Percentiles rank a stretch among this genome's conserved stretches.
These are phyloP conservation scores for Leucophenga montana DNA, from an alignment of 2,888 invertebrate genomes.

Conservation along the genomic window DNA sequence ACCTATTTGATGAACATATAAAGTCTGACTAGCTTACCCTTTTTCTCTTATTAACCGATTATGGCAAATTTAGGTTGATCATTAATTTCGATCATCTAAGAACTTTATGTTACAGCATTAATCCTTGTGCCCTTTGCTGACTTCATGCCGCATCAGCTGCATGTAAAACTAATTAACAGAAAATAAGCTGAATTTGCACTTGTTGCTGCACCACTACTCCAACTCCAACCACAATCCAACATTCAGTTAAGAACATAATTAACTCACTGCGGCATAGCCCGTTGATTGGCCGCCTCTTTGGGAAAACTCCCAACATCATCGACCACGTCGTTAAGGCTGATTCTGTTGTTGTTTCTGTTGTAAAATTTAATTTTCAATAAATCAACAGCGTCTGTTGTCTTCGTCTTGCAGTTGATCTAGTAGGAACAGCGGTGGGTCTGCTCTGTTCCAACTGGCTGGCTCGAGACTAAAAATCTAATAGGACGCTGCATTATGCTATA, in stretches of 20 bases:
- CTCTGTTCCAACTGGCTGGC: background rate
- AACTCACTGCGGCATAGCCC: slow-evolving; percentile 46
- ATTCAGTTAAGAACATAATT: slow-evolving; percentile 47
- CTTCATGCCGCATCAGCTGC: background rate
- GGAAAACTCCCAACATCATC: background rate
- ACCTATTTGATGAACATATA: background rate
- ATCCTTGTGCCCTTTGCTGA: background rate
- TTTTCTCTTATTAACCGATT: no score
- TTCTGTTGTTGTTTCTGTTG: slow-evolving; percentile 30
- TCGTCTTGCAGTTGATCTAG: slow-evolving; percentile 44
- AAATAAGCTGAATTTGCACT: slow-evolving; percentile 60
- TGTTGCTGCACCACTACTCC: slow-evolving; percentile 45
- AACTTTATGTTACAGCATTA: no score
- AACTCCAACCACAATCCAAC: slow-evolving; percentile 36
- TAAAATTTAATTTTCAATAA: slow-evolving; percentile 59
- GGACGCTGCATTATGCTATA: no score
- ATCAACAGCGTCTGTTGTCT: slow-evolving; percentile 39
- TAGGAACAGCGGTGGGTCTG: slow-evolving; percentile 49
- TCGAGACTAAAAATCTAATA: no score
- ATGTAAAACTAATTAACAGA: slow-evolving; percentile 64
- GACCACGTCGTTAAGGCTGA: background rate
- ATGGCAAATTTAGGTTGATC: background rate
- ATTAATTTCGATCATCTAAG: background rate
- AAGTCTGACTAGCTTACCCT: background rate
- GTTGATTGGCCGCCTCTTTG: background rate